Evolutionary conservation across 92 coral and sea anemone genomes (phyloP).

Genomic region (Zoanthus solanderi): DNA sequence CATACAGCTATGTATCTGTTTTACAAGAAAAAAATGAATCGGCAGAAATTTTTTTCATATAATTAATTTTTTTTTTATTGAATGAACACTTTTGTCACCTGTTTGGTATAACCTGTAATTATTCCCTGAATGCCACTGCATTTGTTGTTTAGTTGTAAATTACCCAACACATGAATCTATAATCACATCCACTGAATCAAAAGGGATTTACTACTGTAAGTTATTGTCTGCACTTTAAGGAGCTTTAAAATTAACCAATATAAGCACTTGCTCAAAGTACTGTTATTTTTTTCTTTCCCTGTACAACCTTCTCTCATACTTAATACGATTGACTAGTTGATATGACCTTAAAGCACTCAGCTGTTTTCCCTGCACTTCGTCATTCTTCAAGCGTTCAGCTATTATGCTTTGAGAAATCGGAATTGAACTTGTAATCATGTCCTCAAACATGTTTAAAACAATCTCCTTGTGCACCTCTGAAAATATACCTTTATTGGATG

Average conservation of each 20-base stretch:
- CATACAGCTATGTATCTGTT: neutral
- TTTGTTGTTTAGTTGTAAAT: neutral
- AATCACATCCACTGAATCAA: neutral
- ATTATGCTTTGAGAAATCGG: conserved; percentile 22
- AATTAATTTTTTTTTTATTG: neutral
- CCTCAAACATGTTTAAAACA: conserved; percentile 14
- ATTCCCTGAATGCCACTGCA: neutral
- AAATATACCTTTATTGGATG: conserved; percentile 16
- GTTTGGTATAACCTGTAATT: neutral
- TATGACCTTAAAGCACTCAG: neutral
- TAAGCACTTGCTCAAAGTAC: neutral
- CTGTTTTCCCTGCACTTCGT: neutral
- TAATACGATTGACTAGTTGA: conserved; percentile 23
- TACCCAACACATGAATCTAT: neutral
- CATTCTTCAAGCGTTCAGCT: neutral
- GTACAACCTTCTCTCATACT: conserved; percentile 19
- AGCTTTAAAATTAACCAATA: neutral
- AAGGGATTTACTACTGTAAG: neutral
- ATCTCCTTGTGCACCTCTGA: conserved; percentile 24
- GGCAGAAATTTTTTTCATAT: neutral
- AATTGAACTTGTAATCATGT: conserved; percentile 18
- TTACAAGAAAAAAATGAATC: neutral
- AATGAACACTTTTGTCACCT: neutral
- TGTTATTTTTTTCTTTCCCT: conserved; percentile 15
- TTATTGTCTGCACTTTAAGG: neutral